Evolutionary conservation across 92 coral and sea anemone genomes (phyloP).

Genomic region (Palythoa grandis): DNA sequence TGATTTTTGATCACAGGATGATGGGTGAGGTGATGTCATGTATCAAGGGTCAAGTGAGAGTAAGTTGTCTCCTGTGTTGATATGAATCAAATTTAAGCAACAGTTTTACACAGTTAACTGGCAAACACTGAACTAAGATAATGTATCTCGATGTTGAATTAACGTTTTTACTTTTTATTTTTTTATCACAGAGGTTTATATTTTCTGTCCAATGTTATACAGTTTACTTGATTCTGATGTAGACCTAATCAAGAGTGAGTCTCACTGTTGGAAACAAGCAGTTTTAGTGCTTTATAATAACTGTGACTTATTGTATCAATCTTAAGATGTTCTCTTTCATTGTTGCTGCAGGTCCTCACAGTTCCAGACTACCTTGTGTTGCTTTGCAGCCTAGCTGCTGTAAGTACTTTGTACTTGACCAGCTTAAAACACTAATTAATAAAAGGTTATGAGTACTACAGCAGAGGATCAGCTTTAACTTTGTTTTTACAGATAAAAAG

Average conservation of each 20-base stretch:
- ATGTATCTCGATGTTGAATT: no score
- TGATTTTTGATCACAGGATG: slow-evolving; percentile 66
- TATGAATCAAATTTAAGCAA: neutral
- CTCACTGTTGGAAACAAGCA: no score
- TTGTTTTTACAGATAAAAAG: neutral
- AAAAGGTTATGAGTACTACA: no score
- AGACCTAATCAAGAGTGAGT: no score
- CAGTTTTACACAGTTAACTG: no score
- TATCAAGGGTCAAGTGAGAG: slow-evolving; percentile 91
- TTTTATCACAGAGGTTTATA: no score
- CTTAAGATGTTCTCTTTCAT: neutral
- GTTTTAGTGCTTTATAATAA: no score
- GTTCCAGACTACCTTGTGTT: slow-evolving; percentile 88
- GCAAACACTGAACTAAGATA: neutral
- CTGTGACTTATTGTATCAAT: no score
- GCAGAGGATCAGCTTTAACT: neutral
- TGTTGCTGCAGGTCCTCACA: slow-evolving; percentile 77
- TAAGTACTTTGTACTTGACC: slow-evolving; percentile 49
- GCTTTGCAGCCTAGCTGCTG: slow-evolving; percentile 82
- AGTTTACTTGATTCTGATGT: no score
- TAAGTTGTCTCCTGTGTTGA: slow-evolving; percentile 42
- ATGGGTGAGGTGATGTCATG: slow-evolving; percentile 99
- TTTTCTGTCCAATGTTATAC: no score
- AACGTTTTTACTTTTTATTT: no score
- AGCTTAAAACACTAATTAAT: no score